A percentile compares a stretch with the other conserved stretches of the same genome.
phyloP scores from a whole-genome alignment of 2,797 vertebrate species.

The Peromyscus aztecus region DNA sequence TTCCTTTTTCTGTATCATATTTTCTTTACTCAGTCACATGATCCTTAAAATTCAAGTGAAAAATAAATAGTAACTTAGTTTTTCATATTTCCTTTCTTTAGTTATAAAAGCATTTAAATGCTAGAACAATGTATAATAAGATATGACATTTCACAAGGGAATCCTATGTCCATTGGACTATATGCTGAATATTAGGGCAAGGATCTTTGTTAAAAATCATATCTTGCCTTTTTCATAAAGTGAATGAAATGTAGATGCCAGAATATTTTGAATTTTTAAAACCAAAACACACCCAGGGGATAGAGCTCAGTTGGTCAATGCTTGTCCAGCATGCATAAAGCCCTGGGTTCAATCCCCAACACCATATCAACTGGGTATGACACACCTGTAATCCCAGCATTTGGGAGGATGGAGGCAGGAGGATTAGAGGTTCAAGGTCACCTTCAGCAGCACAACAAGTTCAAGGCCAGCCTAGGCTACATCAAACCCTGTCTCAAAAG shows the following conservation, averaged over 20 bases:
- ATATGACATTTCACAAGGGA: background rate
- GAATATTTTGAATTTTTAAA: background rate
- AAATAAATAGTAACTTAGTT: background rate
- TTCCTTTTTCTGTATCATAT: background rate
- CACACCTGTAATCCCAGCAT: background rate
- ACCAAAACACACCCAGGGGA: background rate
- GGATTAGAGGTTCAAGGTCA: background rate
- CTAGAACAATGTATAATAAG: conserved; percentile 32
- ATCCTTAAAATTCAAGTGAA: conserved; percentile 40
- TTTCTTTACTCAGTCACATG: background rate
- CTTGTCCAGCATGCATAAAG: background rate
- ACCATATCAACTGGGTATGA: background rate
- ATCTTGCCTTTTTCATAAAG: background rate
- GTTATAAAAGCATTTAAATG: conserved; percentile 59
- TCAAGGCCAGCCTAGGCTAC: background rate
- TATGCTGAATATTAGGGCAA: background rate
- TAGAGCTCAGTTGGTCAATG: background rate
- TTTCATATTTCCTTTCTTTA: conserved; percentile 21
- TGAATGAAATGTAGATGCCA: conserved; percentile 16
- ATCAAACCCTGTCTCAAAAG: background rate
- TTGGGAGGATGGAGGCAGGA: background rate
- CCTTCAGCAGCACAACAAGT: background rate
- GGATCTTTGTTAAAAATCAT: background rate
- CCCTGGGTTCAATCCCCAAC: too few species aligned
- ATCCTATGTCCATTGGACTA: background rate